Evolutionary conservation across 2,888 invertebrate species (phyloP).

Genomic region (Mesoligia furuncula): DNA sequence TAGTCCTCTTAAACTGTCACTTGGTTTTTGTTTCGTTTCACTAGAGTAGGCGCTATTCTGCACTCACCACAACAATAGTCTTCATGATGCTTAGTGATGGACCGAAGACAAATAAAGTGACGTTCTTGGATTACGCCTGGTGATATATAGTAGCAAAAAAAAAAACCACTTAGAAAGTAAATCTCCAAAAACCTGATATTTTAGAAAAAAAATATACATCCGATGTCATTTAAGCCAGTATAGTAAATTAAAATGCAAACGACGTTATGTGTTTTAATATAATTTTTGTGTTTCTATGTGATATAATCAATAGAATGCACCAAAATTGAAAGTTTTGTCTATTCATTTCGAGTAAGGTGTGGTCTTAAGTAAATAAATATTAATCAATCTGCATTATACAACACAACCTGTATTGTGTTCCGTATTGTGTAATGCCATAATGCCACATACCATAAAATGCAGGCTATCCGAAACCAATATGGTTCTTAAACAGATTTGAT

Average conservation of each 20-base stretch:
- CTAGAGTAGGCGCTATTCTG: background rate
- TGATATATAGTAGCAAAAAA: conserved; percentile 22
- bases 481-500: background rate
- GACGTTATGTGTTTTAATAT: conserved; percentile 2
- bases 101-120: conserved; percentile 4
- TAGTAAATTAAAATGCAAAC: conserved; percentile 16
- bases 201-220: background rate
- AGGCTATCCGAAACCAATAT: background rate
- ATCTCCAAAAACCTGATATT: background rate
- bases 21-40: background rate
- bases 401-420: background rate
- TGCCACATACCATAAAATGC: background rate
- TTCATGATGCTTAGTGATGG: conserved; percentile 21
- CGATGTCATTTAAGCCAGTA: background rate
- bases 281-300: background rate
- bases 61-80: conserved; percentile 19
- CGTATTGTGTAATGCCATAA: conserved; percentile 7
- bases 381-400: background rate
- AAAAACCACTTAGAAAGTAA: conserved; percentile 16
- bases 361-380: background rate
- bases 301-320: conserved; percentile 24
- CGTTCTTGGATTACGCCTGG: background rate
- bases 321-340: background rate
- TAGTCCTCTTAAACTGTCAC: background rate
- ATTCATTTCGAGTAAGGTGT: background rate